phyloP scores from a whole-genome alignment of 2,113 vertebrate species.

The Chaetodon trifascialis region DNA sequence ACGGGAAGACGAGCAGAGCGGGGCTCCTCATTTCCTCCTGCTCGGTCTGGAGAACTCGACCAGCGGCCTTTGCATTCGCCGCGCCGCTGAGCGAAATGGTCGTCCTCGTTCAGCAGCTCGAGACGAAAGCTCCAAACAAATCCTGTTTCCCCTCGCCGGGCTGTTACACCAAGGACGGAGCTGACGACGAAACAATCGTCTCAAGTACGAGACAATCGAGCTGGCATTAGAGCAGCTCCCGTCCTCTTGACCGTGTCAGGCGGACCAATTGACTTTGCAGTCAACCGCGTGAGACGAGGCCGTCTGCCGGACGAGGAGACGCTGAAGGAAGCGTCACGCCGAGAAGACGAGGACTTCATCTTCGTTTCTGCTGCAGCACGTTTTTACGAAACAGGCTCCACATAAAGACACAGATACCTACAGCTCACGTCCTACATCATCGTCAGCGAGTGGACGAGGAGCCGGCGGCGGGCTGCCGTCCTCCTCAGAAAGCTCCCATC shows the following conservation, averaged over 20 bases:
- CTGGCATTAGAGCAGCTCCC: conserved; percentile 58
- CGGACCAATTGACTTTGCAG: conserved; percentile 49
- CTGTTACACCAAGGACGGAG: conserved; percentile 66
- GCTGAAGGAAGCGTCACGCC: conserved; percentile 5
- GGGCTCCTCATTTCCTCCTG: too few relatives aligned
- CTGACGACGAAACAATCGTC: conserved; percentile 42
- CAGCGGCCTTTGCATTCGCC: conserved; percentile 28
- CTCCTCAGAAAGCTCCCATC: conserved; percentile 58
- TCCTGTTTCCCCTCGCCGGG: conserved; percentile 46
- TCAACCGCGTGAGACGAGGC: conserved; percentile 25
- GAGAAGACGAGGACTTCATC: neutral
- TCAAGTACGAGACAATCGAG: conserved; percentile 56
- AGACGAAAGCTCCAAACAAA: conserved; percentile 65
- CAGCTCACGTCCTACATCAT: conserved; percentile 35
- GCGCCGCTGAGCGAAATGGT: conserved; percentile 38
- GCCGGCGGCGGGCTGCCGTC: conserved; percentile 25
- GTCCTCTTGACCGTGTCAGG: conserved; percentile 52
- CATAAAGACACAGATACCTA: conserved; percentile 27
- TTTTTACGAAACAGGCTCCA: conserved; percentile 22
- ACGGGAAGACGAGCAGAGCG: conserved; percentile 5
- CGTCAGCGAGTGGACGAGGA: conserved; percentile 43
- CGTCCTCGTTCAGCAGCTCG: conserved; percentile 51
- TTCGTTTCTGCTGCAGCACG: neutral
- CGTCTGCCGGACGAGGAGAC: neutral
- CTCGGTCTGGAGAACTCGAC: conserved; percentile 30